Evolutionary conservation across 2,797 vertebrate genomes (phyloP).

Genomic region (Oryzias dopingdopingensis): DNA sequence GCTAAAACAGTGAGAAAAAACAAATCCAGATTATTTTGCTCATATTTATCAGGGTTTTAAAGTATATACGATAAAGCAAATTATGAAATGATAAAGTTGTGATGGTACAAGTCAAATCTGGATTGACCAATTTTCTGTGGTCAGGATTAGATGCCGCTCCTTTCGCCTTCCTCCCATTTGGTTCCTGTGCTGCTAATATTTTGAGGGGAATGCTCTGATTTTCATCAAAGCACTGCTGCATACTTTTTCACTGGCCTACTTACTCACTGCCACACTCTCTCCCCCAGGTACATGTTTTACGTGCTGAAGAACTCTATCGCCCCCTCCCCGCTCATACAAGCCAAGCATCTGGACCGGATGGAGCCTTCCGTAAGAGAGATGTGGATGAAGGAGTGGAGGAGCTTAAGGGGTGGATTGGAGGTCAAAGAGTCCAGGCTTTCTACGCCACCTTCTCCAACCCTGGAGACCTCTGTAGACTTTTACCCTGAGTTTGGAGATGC

Average conservation of each 20-base stretch:
- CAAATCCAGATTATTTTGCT: too few relatives aligned
- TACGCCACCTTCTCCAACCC: slow-evolving; percentile 39
- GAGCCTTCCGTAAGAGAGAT: slow-evolving; percentile 67
- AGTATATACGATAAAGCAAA: too few relatives aligned
- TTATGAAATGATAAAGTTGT: slow-evolving; percentile 10
- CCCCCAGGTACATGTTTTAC: slow-evolving; percentile 84
- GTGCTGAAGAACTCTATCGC: slow-evolving; percentile 82
- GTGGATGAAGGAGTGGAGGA: slow-evolving; percentile 81
- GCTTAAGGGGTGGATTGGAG: slow-evolving; percentile 48
- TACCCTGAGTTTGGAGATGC: slow-evolving; percentile 6
- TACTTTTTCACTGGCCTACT: slow-evolving; percentile 78
- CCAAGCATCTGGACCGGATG: slow-evolving; percentile 82
- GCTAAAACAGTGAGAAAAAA: too few relatives aligned
- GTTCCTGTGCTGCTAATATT: slow-evolving; percentile 67
- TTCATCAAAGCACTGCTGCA: slow-evolving; percentile 73
- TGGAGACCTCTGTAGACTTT: slow-evolving; percentile 30
- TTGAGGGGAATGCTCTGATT: slow-evolving; percentile 74
- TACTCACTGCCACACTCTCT: slow-evolving; percentile 67
- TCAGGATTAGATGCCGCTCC: slow-evolving; percentile 37
- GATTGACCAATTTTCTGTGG: slow-evolving; percentile 38
- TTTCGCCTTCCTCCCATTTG: slow-evolving; percentile 35
- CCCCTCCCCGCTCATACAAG: slow-evolving; percentile 76
- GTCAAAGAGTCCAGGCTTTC: slow-evolving; percentile 44
- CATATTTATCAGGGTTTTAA: too few relatives aligned
- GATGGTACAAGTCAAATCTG: neutral